Conservation (phyloP, 2,888 invertebrate genomes). For the Ligdia adustata region DNA sequence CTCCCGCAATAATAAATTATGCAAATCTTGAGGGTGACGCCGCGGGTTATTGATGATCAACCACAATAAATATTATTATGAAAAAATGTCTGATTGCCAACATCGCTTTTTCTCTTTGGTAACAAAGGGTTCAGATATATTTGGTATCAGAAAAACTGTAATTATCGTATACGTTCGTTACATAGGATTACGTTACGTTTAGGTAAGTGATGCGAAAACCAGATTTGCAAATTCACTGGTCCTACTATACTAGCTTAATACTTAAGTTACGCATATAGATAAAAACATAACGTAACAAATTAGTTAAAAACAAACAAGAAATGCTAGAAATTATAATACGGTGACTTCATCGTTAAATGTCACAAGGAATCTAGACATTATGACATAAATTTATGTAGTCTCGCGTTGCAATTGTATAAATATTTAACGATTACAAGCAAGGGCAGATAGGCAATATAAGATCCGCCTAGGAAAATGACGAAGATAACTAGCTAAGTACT, state of each 20-base stretch:
- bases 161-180: not conserved
- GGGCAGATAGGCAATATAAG: slow-evolving; percentile 38
- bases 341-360: slow-evolving; percentile 29
- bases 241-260: no score
- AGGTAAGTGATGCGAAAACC: not conserved
- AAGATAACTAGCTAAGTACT: slow-evolving; percentile 41
- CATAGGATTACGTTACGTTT: not conserved
- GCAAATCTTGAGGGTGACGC: slow-evolving; percentile 39
- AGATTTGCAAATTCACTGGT: not conserved
- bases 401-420: slow-evolving; percentile 45
- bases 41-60: slow-evolving; percentile 34
- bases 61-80: slow-evolving; percentile 39
- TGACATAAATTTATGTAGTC: slow-evolving; percentile 34
- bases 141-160: not conserved
- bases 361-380: slow-evolving; percentile 17
- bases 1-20: slow-evolving; percentile 44
- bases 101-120: no score
- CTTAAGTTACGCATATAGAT: no score
- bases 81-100: no score
- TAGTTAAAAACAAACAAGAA: slow-evolving; percentile 18
- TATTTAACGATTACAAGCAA: slow-evolving; percentile 45
- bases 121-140: not conserved
- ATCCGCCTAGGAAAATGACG: slow-evolving; percentile 46
- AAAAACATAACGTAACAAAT: not conserved
- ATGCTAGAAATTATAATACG: slow-evolving; percentile 25